Conservation (phyloP, 2,113 vertebrate species). For the Engraulis encrasicolus region DNA sequence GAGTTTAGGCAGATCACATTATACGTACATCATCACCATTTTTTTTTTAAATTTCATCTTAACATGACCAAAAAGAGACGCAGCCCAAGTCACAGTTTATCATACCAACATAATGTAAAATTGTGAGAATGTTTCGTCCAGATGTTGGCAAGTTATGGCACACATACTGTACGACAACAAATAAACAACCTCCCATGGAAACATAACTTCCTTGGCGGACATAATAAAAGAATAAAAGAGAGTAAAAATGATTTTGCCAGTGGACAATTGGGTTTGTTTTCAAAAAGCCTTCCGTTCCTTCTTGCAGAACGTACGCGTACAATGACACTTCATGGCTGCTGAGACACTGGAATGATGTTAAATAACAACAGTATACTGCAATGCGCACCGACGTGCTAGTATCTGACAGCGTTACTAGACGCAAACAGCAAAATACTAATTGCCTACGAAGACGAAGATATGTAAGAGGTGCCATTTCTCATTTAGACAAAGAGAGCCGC, state of each 20-base stretch:
- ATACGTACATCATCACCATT: no score
- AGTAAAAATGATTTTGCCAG: not conserved
- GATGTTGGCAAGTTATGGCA: no score
- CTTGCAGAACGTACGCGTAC: not conserved
- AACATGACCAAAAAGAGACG: no score
- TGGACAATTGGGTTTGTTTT: not conserved
- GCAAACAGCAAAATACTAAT: slow-evolving; percentile 61
- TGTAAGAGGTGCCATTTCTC: slow-evolving; percentile 71
- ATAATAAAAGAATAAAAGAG: not conserved
- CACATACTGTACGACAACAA: no score
- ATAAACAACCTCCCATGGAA: no score
- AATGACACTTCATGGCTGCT: not conserved
- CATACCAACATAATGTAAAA: no score
- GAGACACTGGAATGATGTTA: not conserved
- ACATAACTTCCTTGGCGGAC: no score
- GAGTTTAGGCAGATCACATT: no score
- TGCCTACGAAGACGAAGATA: slow-evolving; percentile 64
- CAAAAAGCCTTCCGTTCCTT: not conserved
- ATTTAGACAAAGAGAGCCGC: slow-evolving; percentile 60
- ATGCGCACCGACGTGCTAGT: slow-evolving; percentile 31
- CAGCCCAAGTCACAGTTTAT: no score
- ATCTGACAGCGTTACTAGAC: slow-evolving; percentile 62
- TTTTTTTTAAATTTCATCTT: no score
- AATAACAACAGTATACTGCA: slow-evolving; percentile 11
- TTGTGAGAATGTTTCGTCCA: no score